Base-by-base conservation (phyloP, 2,113 vertebrate genomes). In the Saimiri boliviensis region DNA sequence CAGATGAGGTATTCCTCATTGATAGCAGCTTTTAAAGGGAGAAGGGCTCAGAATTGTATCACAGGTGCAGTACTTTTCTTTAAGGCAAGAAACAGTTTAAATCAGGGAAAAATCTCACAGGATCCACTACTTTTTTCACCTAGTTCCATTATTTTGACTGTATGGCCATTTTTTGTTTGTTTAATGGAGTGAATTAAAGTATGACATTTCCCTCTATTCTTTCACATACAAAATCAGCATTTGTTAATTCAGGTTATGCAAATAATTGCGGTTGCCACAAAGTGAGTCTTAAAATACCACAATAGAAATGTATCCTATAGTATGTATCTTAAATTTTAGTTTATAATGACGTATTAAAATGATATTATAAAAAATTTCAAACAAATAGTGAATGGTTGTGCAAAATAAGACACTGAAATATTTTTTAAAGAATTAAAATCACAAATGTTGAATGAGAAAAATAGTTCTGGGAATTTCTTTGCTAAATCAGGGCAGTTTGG, bases 381-480 rank as follows among this genome's bases (percentile, higher is more conserved):
- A 68, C n/a, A 89, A 63, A 35, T 90, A 97, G 10, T 80, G 45
- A 94, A 12, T 97, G 35, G 6, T 1, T 87, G 12, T 81, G 42
- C 68, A 68, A 79, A 97, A 45, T 16, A 49, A 45, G 40, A 86
- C 37, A 23, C 17, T 91, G 60, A 90, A 93, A 87, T 45, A 5
- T 0, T 49, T 73, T 40, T 23, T 60, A 76, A 96, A 86, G 58
- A 85, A 37, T 96, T 93, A 89, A 94, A 68, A 66, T 90, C 56
- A 35, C 20, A 89, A 76, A 88, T 89, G 2, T 92, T 30, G 86
- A 86, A 87, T 88, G 1, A 86, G 88, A 58, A 77, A 95, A n/a
- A 52, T 79, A 32, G 70, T 95, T 91, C 91, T 88, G 40, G 16
- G 30, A 85, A 9, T 92, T 97, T 97, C 71, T 96, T 90, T 95